Base-by-base conservation (phyloP, 2,797 vertebrate genomes). In the Premnoplex brunnescens region DNA sequence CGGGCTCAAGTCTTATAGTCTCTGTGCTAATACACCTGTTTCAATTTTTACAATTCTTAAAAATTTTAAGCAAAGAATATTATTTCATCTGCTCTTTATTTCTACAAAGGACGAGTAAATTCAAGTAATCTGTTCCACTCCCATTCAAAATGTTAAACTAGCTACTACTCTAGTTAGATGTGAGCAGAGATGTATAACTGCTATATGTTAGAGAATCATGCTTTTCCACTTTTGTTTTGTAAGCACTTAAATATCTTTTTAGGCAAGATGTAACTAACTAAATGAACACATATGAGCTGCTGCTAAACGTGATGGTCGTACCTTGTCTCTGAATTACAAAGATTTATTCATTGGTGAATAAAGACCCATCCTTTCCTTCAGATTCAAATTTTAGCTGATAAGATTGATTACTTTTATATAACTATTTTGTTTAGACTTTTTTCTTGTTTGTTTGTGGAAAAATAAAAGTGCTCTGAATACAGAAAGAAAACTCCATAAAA, bases 401-500 rank as follows among this genome's bases (percentile, higher is more conserved):
- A 20, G 15, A 67, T 68, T 26, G 23, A 77, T 32, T 54, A 71
- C 15, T 83, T 87, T 88, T 88, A 75, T 74, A 19, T 37, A 82
- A 78, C 14, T 14, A 13, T 69, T 68, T 93, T 95, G 43, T 85
- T 88, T 71, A 48, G 52, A 82, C 9, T 36, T 48, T 80, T 73
- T 83, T 34, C n/a, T 32, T 59, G 23, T 44, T 46, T 64, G 30
- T 66, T 21, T 44, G 34, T 73, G 62, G 46, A 91, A 85, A 89
- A 90, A 75, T 58, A 10, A 12, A 75, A 88, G 56, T 43, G 5
- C 32, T 75, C 90, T 85, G 76, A 94, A 96, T n/a, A 60, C 37
- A 84, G 94, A 85, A 96, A 84, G 79, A 94, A 96, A 96, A 91
- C 37, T 28, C 34, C 84, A 97, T 97, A 93, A 96, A 96, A 14